Evolutionary conservation across 1,140 invertebrate species (phyloP).

Genomic region (Coboldia fuscipes): DNA sequence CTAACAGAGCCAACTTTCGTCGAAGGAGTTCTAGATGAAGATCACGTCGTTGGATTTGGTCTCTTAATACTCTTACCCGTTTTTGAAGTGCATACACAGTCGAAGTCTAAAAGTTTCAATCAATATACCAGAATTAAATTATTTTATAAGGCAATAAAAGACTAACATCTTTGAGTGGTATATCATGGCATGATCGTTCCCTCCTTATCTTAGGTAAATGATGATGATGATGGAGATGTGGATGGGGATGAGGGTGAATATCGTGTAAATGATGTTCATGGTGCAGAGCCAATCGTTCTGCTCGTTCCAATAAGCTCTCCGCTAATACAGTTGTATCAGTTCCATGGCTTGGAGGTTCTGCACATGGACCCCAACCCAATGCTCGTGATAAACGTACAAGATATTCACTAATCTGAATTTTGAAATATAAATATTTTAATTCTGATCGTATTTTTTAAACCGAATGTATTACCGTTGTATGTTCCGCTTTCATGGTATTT

Average conservation of each 20-base stretch:
- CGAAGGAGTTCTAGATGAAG: slow-evolving; percentile 73
- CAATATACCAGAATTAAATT: neutral
- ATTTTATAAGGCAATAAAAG: neutral
- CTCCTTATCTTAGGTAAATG: slow-evolving; percentile 30
- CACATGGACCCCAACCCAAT: slow-evolving; percentile 17
- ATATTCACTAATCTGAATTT: slow-evolving; percentile 12
- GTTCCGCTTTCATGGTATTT: slow-evolving; percentile 20
- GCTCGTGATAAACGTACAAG: slow-evolving; percentile 40
- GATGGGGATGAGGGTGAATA: slow-evolving; percentile 2
- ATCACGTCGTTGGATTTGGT: slow-evolving; percentile 77
- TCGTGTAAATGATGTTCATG: slow-evolving; percentile 52
- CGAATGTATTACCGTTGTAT: slow-evolving; percentile 7
- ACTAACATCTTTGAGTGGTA: slow-evolving; percentile 25
- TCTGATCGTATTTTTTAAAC: no score
- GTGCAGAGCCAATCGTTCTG: slow-evolving; percentile 45
- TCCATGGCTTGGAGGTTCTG: slow-evolving; percentile 30
- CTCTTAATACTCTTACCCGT: slow-evolving; percentile 54
- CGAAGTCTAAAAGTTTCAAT: slow-evolving; percentile 33
- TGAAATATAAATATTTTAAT: no score
- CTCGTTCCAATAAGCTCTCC: slow-evolving; percentile 48
- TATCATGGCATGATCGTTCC: slow-evolving; percentile 48
- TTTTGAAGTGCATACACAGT: slow-evolving; percentile 67
- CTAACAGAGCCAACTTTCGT: slow-evolving; percentile 63
- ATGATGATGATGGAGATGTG: slow-evolving; percentile 7
- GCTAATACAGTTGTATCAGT: slow-evolving; percentile 57